Conservation (phyloP, 2,797 vertebrate genomes). For the Pygocentrus nattereri region DNA sequence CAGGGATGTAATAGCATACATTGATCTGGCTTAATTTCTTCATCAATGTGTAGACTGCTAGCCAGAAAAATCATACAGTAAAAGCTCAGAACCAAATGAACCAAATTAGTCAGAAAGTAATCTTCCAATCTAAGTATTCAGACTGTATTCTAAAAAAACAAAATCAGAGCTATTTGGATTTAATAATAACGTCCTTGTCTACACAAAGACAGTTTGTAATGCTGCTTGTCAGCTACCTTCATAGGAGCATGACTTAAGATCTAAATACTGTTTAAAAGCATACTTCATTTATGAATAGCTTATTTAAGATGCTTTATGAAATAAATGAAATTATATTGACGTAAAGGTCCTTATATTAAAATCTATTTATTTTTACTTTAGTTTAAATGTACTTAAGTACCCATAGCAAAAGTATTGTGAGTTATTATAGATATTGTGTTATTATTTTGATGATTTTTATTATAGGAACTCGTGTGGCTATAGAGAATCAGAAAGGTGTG, state of each 20-base stretch:
- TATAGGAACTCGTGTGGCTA: too few relatives aligned
- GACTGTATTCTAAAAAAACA: not conserved
- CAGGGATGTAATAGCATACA: conserved; percentile 46
- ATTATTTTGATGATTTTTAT: too few relatives aligned
- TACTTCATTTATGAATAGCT: too few relatives aligned
- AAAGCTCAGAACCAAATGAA: conserved; percentile 31
- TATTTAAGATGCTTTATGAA: too few relatives aligned
- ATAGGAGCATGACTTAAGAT: too few relatives aligned
- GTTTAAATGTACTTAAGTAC: not conserved
- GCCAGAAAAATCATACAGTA: conserved; percentile 25
- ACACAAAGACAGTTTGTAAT: too few relatives aligned
- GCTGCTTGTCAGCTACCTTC: too few relatives aligned
- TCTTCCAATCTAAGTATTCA: not conserved
- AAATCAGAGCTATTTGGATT: not conserved
- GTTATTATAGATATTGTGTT: too few relatives aligned
- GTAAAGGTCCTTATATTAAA: not conserved
- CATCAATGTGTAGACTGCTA: conserved; percentile 36
- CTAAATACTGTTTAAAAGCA: too few relatives aligned
- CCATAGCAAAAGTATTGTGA: not conserved
- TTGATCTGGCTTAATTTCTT: conserved; percentile 1
- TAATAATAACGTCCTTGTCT: not conserved
- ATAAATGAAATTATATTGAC: too few relatives aligned
- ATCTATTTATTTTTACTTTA: not conserved
- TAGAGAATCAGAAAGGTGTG: too few relatives aligned
- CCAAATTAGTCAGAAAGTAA: conserved; percentile 31